Base-by-base conservation (phyloP, 2,888 invertebrate genomes). In the Rotaria sp. region DNA sequence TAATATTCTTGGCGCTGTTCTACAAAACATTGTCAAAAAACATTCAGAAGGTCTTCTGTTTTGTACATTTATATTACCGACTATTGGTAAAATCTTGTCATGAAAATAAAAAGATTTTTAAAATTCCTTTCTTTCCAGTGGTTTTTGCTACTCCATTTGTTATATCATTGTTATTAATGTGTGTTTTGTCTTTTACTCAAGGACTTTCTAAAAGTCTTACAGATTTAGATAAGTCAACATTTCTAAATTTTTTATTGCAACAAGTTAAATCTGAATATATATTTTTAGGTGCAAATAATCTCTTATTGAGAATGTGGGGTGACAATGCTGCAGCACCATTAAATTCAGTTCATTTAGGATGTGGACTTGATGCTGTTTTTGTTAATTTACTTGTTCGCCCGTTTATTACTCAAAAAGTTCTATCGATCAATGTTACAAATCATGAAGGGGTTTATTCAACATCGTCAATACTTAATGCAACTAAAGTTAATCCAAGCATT, bases 361-460 rank as follows among this genome's bases (percentile, higher is more conserved):
- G 88, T 85, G 89, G 89, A 0, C 87, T 89, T 24, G 89, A 89
- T 4, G 89, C 89, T 26, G 88, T 89, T 26, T 88, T 89, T 52
- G 88, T 88, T 30, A 89, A 89, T 38, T 88, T 88, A 55, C 88
- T 89, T n/a, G 89, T 88, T 1, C 88, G 88, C 59, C 89, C 89
- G 1, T 89, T 89, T 84, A 87, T 89, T 15, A 50, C 0, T 18
- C 15, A 18, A 18, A 15, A 50, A 50, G n/a, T n/a, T n/a, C n/a
- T n/a, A n/a, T n/a, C n/a, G n/a, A n/a, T n/a, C n/a, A n/a, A n/a
- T n/a, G n/a, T n/a, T n/a, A n/a, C n/a, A n/a, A n/a, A n/a, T n/a
- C n/a, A n/a, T n/a, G n/a, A n/a, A n/a, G n/a, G n/a, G n/a, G n/a
- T n/a, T n/a, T n/a, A n/a, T n/a, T n/a, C n/a, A n/a, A n/a, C n/a